phyloP scores from a whole-genome alignment of 2,113 vertebrate species.

The Spermophilus dauricus region DNA sequence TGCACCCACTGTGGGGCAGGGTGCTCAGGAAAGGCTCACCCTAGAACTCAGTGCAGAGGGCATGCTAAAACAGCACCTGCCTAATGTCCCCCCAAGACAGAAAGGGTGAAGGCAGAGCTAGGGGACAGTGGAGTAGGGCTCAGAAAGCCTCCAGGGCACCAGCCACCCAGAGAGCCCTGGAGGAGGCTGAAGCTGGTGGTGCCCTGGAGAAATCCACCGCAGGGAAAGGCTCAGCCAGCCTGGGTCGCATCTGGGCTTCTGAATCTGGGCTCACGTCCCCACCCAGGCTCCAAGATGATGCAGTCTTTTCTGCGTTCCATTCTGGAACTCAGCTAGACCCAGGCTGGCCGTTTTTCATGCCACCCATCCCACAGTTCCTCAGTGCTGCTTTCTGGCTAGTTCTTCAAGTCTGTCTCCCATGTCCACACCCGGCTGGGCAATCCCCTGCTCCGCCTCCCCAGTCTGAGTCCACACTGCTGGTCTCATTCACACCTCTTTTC shows the following conservation, averaged over 20 bases:
- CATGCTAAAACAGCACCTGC: background rate
- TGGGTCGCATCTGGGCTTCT: background rate
- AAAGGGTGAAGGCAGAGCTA: background rate
- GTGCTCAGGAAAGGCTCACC: background rate
- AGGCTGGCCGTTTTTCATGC: background rate
- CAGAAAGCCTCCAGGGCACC: background rate
- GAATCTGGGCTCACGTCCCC: background rate
- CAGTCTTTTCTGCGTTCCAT: background rate
- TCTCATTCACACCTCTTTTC: background rate
- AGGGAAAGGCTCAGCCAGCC: background rate
- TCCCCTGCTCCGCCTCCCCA: background rate
- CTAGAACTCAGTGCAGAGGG: background rate
- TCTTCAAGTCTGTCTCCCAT: background rate
- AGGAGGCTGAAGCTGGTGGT: background rate
- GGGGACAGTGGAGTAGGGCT: no score
- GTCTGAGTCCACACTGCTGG: background rate
- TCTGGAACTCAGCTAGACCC: background rate
- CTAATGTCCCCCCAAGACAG: no score
- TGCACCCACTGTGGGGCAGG: no score
- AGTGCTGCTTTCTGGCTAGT: background rate
- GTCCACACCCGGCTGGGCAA: no score
- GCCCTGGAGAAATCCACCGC: background rate
- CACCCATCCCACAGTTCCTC: background rate
- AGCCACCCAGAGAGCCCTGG: background rate
- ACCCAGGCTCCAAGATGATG: background rate